Evolutionary conservation across 2,113 vertebrate genomes (phyloP).

Genomic region (Sturnira hondurensis): DNA sequence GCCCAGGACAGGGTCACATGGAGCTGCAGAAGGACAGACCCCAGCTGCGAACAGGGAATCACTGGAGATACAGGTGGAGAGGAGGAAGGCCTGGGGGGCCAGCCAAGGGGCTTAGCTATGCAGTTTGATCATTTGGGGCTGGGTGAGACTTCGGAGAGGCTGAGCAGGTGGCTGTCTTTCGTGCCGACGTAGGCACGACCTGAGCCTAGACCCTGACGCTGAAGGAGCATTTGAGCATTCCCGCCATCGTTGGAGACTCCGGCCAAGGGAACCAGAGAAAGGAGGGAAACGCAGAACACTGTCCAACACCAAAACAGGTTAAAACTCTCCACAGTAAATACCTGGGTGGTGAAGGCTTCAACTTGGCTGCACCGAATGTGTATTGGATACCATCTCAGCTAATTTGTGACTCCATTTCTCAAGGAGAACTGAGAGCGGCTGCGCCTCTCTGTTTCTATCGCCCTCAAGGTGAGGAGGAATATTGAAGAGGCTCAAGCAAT

Average conservation of each 20-base stretch:
- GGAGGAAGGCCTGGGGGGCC: rapidly evolving
- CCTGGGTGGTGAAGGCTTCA: rapidly evolving
- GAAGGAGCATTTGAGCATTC: background rate
- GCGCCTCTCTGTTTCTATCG: background rate
- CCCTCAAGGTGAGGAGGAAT: background rate
- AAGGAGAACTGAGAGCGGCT: background rate
- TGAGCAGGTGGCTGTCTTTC: rapidly evolving
- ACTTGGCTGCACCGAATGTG: rapidly evolving
- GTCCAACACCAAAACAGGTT: background rate
- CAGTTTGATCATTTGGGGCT: rapidly evolving
- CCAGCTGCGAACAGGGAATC: rapidly evolving
- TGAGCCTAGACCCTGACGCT: background rate
- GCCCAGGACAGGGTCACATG: no score
- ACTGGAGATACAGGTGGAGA: background rate
- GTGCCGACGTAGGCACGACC: rapidly evolving
- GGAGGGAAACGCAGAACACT: background rate
- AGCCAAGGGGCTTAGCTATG: rapidly evolving
- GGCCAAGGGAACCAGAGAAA: background rate
- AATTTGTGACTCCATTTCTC: background rate
- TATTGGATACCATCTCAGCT: background rate
- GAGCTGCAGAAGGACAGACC: background rate
- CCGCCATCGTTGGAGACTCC: rapidly evolving
- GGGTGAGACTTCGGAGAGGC: background rate
- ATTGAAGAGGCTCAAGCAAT: rapidly evolving
- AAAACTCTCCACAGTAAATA: background rate